phyloP scores from a whole-genome alignment of 1,140 invertebrate genomes.

The Capitella teleta region DNA sequence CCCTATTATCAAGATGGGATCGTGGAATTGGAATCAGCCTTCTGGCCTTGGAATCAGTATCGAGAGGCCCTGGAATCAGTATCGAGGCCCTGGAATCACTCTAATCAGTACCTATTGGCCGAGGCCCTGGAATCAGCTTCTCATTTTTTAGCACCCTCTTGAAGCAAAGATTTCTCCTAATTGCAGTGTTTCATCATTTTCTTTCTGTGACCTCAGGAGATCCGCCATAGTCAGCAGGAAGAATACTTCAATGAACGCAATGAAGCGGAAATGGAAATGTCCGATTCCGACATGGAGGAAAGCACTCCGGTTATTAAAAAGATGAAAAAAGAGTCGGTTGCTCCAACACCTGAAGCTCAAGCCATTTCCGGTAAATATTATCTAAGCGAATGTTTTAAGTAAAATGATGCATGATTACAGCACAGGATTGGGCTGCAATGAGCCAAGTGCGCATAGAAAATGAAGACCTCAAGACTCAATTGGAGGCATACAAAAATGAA shows the following conservation, averaged over 20 bases:
- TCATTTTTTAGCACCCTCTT: too few relatives aligned
- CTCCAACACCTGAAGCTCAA: background rate
- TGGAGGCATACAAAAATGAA: conserved; percentile 90
- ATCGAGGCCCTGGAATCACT: too few relatives aligned
- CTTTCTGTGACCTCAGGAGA: conserved; percentile 51
- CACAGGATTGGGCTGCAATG: too few relatives aligned
- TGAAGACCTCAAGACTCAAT: conserved; percentile 76
- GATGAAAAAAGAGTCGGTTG: conserved; percentile 18
- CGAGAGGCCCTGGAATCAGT: too few relatives aligned
- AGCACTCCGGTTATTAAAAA: conserved; percentile 16
- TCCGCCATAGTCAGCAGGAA: conserved; percentile 63
- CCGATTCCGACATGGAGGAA: conserved; percentile 56
- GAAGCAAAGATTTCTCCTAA: too few relatives aligned
- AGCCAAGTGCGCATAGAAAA: conserved; percentile 63
- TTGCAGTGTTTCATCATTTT: background rate
- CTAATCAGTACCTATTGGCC: too few relatives aligned
- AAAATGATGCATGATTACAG: too few relatives aligned
- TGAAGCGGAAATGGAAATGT: conserved; percentile 72
- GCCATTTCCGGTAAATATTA: background rate
- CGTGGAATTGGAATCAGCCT: too few relatives aligned
- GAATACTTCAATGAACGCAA: conserved; percentile 55
- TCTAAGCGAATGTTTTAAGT: background rate
- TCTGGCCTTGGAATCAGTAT: too few relatives aligned
- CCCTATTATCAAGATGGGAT: too few relatives aligned
- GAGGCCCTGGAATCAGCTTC: too few relatives aligned